These are phyloP conservation scores for Cottoperca gobio DNA, from an alignment of 2,797 vertebrate species.

Conservation along the genomic window DNA sequence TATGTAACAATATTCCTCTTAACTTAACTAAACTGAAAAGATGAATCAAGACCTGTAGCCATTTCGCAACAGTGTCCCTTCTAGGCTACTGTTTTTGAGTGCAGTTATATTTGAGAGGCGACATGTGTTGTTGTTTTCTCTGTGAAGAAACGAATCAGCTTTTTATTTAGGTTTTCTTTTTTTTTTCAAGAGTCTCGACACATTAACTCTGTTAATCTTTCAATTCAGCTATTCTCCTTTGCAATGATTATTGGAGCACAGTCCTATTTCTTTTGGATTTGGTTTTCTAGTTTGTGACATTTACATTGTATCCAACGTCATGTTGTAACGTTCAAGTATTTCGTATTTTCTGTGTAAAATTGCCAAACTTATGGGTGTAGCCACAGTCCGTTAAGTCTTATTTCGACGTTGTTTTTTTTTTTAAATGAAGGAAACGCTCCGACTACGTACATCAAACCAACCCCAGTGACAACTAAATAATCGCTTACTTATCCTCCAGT, in stretches of 20 bases:
- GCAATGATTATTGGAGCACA: not conserved
- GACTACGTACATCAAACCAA: conserved; percentile 15
- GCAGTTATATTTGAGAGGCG: conserved; percentile 3
- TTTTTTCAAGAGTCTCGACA: conserved; percentile 3
- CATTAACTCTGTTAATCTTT: not conserved
- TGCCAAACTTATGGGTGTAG: conserved; percentile 48
- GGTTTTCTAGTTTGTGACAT: not conserved
- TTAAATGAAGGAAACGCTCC: conserved; percentile 10
- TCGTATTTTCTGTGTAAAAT: not conserved
- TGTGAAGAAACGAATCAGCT: conserved; percentile 2
- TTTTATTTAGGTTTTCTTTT: not conserved
- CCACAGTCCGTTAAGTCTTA: not conserved
- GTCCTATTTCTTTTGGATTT: not conserved
- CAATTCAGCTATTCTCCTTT: not conserved
- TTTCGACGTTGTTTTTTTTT: conserved; percentile 42
- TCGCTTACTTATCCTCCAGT: conserved; percentile 4
- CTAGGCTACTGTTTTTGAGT: not conserved
- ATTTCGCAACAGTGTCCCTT: conserved; percentile 20
- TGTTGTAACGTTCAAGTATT: not conserved
- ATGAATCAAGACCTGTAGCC: conserved; percentile 45
- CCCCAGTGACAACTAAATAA: conserved; percentile 10
- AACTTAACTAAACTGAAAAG: not conserved
- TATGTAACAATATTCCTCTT: not conserved
- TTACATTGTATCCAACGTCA: not conserved
- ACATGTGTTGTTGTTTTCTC: not conserved